phyloP scores from a whole-genome alignment of 37 sponge, comb jelly and placozoan genomes.

The Mnemiopsis leidyi region DNA sequence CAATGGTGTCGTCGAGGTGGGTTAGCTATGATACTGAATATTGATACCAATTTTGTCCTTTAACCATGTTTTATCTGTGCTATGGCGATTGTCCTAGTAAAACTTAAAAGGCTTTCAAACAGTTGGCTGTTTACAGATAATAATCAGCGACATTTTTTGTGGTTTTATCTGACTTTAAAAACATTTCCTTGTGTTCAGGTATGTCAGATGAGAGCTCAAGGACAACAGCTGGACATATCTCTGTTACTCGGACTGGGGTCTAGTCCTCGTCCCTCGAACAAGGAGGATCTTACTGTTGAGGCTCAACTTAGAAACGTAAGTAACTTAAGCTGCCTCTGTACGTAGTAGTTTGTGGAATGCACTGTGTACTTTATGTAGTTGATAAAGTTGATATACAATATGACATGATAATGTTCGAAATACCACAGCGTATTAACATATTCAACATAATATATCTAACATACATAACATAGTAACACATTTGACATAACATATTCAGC shows the following conservation, averaged over 20 bases:
- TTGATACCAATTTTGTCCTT: no score
- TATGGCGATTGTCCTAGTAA: no score
- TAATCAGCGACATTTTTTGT: no score
- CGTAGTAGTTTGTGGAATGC: background rate
- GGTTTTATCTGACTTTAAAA: no score
- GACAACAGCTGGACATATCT: slow-evolving; percentile 33
- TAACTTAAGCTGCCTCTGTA: background rate
- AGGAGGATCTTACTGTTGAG: slow-evolving; percentile 3
- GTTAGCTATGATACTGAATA: no score
- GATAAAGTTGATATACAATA: background rate
- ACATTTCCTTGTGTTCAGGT: slow-evolving; percentile 46
- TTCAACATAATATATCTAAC: no score
- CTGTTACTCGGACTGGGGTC: slow-evolving; percentile 6
- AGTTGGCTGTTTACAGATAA: no score
- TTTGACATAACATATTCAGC: no score
- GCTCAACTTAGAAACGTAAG: slow-evolving; percentile 46
- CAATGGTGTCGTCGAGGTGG: slow-evolving; percentile 29
- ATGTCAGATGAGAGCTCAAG: slow-evolving; percentile 21
- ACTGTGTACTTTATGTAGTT: background rate
- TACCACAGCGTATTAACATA: no score
- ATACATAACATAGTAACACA: no score
- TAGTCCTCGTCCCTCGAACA: background rate
- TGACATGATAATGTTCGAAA: background rate
- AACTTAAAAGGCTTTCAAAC: no score
- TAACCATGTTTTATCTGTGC: no score